Percentiles rank a stretch among this genome's conserved stretches.
phyloP scores from a whole-genome alignment of 2,888 invertebrate species.

The Lordiphosa andalusiaca region DNA sequence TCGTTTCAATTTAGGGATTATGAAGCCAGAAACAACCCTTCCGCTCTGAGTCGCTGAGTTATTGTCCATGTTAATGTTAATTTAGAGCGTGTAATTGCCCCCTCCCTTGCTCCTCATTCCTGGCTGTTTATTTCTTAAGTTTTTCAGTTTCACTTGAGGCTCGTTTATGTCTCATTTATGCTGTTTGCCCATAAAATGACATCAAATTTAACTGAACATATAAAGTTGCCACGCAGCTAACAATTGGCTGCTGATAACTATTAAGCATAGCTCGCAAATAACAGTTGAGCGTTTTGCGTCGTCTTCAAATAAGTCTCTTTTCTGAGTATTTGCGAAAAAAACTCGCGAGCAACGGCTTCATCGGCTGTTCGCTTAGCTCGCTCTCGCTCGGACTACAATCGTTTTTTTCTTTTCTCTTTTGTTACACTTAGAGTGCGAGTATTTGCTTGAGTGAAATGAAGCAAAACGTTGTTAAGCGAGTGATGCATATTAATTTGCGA shows the following conservation, averaged over 20 bases:
- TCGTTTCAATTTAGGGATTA: not conserved
- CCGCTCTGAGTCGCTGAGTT: conserved; percentile 35
- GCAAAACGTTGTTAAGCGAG: no score
- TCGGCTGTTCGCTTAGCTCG: no score
- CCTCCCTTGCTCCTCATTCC: conserved; percentile 25
- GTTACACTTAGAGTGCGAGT: no score
- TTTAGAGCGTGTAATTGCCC: conserved; percentile 51
- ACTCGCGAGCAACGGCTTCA: no score
- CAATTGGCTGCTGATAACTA: conserved; percentile 57
- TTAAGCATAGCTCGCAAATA: no score
- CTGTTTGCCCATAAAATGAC: conserved; percentile 33
- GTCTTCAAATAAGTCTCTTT: no score
- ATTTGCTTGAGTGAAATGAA: no score
- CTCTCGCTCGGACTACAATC: no score
- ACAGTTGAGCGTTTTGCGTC: no score
- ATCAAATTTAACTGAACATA: conserved; percentile 58
- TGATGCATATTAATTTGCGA: no score
- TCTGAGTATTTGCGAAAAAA: no score
- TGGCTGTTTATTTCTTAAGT: conserved; percentile 46
- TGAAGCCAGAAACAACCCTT: conserved; percentile 28
- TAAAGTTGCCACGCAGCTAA: conserved; percentile 49
- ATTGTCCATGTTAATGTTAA: conserved; percentile 51
- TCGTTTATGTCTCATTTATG: conserved; percentile 61
- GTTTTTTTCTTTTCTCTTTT: no score
- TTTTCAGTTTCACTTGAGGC: conserved; percentile 11